A percentile compares a stretch with the other conserved stretches of the same genome.
These are phyloP conservation scores for Micrasema longulum DNA, from an alignment of 1,140 invertebrate species.

Conservation along the genomic window DNA sequence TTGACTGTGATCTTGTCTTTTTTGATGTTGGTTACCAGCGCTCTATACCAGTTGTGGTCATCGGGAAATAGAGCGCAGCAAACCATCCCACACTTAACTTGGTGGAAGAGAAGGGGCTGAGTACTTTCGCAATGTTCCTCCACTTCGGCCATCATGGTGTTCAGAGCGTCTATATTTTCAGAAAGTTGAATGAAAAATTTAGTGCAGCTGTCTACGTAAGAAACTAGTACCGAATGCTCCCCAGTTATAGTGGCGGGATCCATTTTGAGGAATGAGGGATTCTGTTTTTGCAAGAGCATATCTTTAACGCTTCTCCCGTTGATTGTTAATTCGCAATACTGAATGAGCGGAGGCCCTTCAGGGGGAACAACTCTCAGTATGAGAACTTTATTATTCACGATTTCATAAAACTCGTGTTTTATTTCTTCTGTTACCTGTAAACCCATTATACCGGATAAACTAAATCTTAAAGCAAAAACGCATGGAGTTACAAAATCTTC, in stretches of 20 bases:
- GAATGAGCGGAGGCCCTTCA: slow-evolving; percentile 76
- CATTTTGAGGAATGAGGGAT: slow-evolving; percentile 63
- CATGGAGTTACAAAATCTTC: slow-evolving; percentile 75
- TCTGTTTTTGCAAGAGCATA: slow-evolving; percentile 65
- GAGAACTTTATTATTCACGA: slow-evolving; percentile 73
- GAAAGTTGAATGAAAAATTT: slow-evolving; percentile 80
- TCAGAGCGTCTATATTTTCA: slow-evolving; percentile 69
- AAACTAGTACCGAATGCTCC: slow-evolving; percentile 72
- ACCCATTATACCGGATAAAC: slow-evolving; percentile 75
- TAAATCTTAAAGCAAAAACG: slow-evolving; percentile 79
- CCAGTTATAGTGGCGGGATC: slow-evolving; percentile 67
- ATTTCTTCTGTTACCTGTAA: slow-evolving; percentile 74
- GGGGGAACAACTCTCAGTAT: slow-evolving; percentile 73
- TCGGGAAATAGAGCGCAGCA: slow-evolving; percentile 80
- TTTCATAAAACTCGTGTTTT: slow-evolving; percentile 76
- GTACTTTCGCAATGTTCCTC: slow-evolving; percentile 62
- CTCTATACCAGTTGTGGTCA: slow-evolving; percentile 81
- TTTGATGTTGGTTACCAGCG: slow-evolving; percentile 68
- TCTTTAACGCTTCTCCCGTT: slow-evolving; percentile 71
- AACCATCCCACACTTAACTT: slow-evolving; percentile 70
- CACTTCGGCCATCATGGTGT: slow-evolving; percentile 68
- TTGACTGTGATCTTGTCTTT: slow-evolving; percentile 68
- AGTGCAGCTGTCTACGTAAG: slow-evolving; percentile 76
- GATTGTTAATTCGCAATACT: slow-evolving; percentile 76
- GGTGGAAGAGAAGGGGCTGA: slow-evolving; percentile 62